phyloP scores from a whole-genome alignment of 2,797 vertebrate genomes.

The Oryzias sinensis region DNA sequence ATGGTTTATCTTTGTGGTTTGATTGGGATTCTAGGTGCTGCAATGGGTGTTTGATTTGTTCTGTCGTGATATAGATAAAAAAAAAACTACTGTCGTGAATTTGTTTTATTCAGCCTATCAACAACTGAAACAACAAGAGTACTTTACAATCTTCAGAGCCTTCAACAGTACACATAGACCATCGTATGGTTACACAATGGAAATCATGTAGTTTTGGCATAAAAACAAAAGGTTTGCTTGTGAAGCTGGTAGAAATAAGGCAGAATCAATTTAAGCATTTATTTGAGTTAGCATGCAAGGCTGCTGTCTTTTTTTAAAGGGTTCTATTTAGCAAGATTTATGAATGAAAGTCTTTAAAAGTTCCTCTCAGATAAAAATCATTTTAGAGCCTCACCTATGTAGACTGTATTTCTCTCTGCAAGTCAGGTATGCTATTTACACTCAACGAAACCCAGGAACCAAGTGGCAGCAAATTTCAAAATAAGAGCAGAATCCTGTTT shows the following conservation, averaged over 20 bases:
- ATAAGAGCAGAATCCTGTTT: too few species aligned
- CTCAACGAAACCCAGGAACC: too few species aligned
- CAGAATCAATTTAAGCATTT: conserved; percentile 49
- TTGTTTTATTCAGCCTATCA: conserved; percentile 62
- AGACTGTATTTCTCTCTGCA: too few species aligned
- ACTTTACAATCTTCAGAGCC: conserved; percentile 51
- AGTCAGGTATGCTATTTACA: too few species aligned
- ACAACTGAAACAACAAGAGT: conserved; percentile 44
- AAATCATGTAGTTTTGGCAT: conserved; percentile 57
- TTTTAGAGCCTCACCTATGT: too few species aligned
- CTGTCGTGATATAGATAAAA: conserved; percentile 9
- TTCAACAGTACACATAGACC: conserved; percentile 52
- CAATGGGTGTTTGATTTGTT: too few species aligned
- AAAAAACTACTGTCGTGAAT: not conserved
- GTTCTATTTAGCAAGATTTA: too few species aligned
- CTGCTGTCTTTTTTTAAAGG: conserved; percentile 46
- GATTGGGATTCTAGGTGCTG: too few species aligned
- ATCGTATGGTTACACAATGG: conserved; percentile 42
- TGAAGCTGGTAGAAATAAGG: conserved; percentile 61
- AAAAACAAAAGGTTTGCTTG: conserved; percentile 56
- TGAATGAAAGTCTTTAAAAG: too few species aligned
- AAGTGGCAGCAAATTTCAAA: too few species aligned
- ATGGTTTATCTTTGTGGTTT: too few species aligned
- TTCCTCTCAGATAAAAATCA: too few species aligned
- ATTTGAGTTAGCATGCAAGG: conserved; percentile 25